These are phyloP conservation scores for Geophilus truncorum DNA, from an alignment of 2,888 invertebrate genomes.

Conservation along the genomic window DNA sequence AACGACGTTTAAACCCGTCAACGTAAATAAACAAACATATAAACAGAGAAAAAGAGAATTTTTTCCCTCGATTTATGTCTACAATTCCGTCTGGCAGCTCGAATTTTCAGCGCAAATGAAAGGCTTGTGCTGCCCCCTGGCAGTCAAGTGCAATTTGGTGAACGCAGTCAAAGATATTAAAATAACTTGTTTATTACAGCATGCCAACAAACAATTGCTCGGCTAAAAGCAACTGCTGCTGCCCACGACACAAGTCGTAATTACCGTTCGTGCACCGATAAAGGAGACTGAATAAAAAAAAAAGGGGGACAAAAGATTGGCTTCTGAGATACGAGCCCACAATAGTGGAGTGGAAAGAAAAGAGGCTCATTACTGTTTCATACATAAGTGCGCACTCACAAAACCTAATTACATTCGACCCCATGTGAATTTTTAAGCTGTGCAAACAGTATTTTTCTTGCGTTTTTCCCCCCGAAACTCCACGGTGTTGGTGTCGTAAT, in stretches of 20 bases:
- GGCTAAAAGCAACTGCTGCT: neutral
- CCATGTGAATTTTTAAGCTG: conserved; percentile 22
- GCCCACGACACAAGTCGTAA: conserved; percentile 5
- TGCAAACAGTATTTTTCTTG: neutral
- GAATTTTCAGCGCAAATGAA: neutral
- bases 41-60: neutral
- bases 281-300: neutral
- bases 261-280: conserved; percentile 13
- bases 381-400: conserved; percentile 24
- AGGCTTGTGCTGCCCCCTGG: neutral
- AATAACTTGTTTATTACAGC: conserved; percentile 14
- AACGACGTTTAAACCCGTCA: neutral
- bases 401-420: conserved; percentile 21
- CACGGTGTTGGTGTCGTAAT: neutral
- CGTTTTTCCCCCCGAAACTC: neutral
- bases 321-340: conserved; percentile 21
- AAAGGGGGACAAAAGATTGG: conserved; percentile 11
- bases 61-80: too few relatives aligned
- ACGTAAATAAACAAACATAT: neutral
- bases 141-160: neutral
- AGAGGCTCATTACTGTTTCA: conserved; percentile 25
- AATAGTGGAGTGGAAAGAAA: conserved; percentile 10
- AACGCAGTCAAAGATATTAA: conserved; percentile 1
- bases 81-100: neutral
- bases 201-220: conserved; percentile 11